Conservation (phyloP, 2,888 invertebrate genomes). For the Aspidiotus destructor region DNA sequence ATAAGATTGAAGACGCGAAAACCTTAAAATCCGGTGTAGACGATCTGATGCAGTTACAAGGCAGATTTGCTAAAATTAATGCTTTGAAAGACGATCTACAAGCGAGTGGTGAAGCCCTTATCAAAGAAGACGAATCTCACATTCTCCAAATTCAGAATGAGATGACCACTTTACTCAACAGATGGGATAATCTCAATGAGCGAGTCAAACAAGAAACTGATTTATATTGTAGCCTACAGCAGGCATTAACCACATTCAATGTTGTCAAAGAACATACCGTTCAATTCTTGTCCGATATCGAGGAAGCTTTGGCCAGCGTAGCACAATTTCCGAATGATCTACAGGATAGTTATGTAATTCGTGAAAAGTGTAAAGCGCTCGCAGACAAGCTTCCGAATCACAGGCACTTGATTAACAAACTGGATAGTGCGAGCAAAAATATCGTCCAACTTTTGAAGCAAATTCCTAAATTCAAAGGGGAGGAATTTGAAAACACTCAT, state of each 20-base stretch:
- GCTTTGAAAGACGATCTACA: conserved; percentile 21
- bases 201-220: conserved; percentile 20
- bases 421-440: conserved; percentile 64
- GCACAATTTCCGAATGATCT: conserved; percentile 57
- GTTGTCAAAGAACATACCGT: conserved; percentile 20
- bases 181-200: conserved; percentile 22
- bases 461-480: conserved; percentile 55
- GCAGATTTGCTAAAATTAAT: conserved; percentile 9
- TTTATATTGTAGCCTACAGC: conserved; percentile 18
- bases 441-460: conserved; percentile 59
- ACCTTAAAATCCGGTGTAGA: conserved; percentile 2
- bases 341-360: conserved; percentile 57
- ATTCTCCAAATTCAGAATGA: conserved; percentile 15
- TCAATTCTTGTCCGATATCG: conserved; percentile 14
- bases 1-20: conserved; percentile 1
- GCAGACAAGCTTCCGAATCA: conserved; percentile 64
- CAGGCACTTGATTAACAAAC: conserved; percentile 64
- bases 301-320: conserved; percentile 3
- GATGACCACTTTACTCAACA: conserved; percentile 3
- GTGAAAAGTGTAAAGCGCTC: conserved; percentile 66
- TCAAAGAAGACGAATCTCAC: conserved; percentile 25
- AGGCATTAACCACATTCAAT: conserved; percentile 11
- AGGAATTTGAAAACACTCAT: conserved; percentile 43
- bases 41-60: conserved; percentile 14
- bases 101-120: conserved; percentile 15